Percentiles rank a stretch among this genome's conserved stretches.
Conservation (phyloP, 2,888 invertebrate genomes). For the Ligdia adustata region DNA sequence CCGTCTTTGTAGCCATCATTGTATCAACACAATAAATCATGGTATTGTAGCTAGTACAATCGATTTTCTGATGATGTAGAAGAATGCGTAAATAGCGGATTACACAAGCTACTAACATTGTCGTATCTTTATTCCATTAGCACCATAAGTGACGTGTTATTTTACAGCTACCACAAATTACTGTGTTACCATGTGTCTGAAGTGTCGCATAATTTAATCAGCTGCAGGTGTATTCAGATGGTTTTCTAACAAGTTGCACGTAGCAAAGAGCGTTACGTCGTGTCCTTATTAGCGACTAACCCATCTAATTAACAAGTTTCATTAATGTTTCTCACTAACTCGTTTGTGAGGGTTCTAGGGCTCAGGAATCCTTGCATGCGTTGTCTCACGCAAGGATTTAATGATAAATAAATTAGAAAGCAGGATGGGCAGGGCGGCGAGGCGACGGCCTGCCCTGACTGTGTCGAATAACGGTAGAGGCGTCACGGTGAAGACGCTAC, state of each 20-base stretch:
- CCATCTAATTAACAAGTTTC: slow-evolving; percentile 4
- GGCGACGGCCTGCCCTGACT: slow-evolving; percentile 46
- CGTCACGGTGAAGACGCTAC: slow-evolving; percentile 51
- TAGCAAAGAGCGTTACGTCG: slow-evolving; percentile 4
- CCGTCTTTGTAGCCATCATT: slow-evolving; percentile 49
- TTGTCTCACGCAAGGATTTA: slow-evolving; percentile 40
- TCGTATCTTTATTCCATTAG: slow-evolving; percentile 15
- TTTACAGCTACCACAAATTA: slow-evolving; percentile 2
- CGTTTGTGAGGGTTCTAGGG: slow-evolving; percentile 1
- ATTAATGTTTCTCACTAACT: neutral
- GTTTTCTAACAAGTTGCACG: neutral
- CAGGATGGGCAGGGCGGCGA: slow-evolving; percentile 43
- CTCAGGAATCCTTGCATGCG: slow-evolving; percentile 19
- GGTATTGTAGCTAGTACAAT: slow-evolving; percentile 29
- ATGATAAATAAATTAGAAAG: slow-evolving; percentile 57
- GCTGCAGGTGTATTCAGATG: neutral
- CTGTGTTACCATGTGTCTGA: neutral
- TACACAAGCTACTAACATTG: slow-evolving; percentile 21
- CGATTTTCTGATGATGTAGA: slow-evolving; percentile 35
- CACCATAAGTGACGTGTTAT: neutral
- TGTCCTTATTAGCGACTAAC: slow-evolving; percentile 14
- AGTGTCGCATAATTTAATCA: neutral
- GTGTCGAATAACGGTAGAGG: slow-evolving; percentile 72
- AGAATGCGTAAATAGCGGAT: slow-evolving; percentile 37
- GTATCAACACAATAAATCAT: slow-evolving; percentile 34